A percentile compares a stretch with the other conserved stretches of the same genome.
phyloP scores from a whole-genome alignment of 2,888 invertebrate genomes.

The Eueremaeus valkanovi region DNA sequence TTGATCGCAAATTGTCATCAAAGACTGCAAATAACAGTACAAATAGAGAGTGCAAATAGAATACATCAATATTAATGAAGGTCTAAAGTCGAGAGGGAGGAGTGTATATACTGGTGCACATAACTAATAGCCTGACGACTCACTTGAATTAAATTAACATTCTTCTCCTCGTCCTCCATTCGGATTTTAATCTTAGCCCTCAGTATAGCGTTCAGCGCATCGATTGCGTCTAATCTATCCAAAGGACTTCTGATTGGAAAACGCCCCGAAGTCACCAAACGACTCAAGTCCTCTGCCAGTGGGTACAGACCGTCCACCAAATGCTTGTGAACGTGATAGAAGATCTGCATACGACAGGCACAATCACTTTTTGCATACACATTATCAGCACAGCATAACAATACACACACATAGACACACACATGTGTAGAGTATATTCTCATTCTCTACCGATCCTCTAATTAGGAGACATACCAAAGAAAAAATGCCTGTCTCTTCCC shows the following conservation, averaged over 20 bases:
- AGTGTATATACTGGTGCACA: conserved; percentile 16
- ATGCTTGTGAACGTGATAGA: conserved; percentile 48
- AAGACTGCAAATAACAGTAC: conserved; percentile 43
- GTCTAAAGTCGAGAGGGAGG: neutral
- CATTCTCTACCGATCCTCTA: neutral
- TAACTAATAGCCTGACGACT: no score
- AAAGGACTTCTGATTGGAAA: conserved; percentile 47
- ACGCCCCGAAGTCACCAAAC: conserved; percentile 35
- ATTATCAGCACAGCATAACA: neutral
- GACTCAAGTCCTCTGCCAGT: conserved; percentile 46
- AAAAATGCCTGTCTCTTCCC: neutral
- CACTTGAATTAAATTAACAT: conserved; percentile 47
- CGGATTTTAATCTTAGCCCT: conserved; percentile 45
- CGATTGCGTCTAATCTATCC: conserved; percentile 48
- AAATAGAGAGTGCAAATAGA: conserved; percentile 34
- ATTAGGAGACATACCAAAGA: neutral
- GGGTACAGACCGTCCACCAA: conserved; percentile 48
- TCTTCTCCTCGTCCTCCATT: conserved; percentile 45
- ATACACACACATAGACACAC: neutral
- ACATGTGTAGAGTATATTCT: neutral
- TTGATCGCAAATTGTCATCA: conserved; percentile 45
- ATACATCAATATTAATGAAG: conserved; percentile 36
- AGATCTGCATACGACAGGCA: conserved; percentile 40
- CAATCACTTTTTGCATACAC: no score
- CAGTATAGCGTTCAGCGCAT: conserved; percentile 47